Conservation (phyloP, 1,140 invertebrate genomes). For the Pseudomyrmex concolor region DNA sequence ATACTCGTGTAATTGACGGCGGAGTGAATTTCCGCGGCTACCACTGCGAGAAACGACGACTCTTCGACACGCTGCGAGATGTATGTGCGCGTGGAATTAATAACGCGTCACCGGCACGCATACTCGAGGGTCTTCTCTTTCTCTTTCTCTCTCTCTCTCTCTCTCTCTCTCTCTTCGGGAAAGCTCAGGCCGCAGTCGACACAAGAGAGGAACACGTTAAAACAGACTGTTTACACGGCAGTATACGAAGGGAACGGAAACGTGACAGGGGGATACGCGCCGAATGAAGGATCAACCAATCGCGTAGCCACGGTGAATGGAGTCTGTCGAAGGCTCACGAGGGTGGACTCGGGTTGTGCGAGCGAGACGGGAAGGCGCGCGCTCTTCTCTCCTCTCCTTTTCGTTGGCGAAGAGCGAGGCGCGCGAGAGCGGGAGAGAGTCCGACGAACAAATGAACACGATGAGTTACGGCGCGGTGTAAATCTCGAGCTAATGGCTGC, state of each 20-base stretch:
- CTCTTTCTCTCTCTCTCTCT: no score
- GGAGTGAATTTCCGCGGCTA: background rate
- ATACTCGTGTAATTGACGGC: slow-evolving; percentile 9
- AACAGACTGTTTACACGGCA: slow-evolving; percentile 48
- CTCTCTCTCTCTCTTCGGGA: slow-evolving; percentile 34
- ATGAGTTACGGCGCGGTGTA: slow-evolving; percentile 85
- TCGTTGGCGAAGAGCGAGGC: background rate
- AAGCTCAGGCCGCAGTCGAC: background rate
- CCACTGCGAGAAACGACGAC: background rate
- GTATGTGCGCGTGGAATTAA: slow-evolving; percentile 1
- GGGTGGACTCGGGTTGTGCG: slow-evolving; percentile 55
- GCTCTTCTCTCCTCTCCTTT: background rate
- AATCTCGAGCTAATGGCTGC: slow-evolving; percentile 85
- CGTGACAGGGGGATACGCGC: slow-evolving; percentile 54
- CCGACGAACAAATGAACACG: slow-evolving; percentile 84
- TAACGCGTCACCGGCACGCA: background rate
- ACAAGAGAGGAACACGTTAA: slow-evolving; percentile 33
- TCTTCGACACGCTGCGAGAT: background rate
- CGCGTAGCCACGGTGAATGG: slow-evolving; percentile 71
- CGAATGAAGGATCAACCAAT: slow-evolving; percentile 73
- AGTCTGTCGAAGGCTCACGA: slow-evolving; percentile 70
- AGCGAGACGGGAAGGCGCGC: background rate
- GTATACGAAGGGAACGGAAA: slow-evolving; percentile 60
- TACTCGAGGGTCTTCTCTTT: no score
- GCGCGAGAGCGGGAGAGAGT: slow-evolving; percentile 57